phyloP scores from a whole-genome alignment of 64 coral and sea anemone genomes.

The Hydrozoanthus tunicans region DNA sequence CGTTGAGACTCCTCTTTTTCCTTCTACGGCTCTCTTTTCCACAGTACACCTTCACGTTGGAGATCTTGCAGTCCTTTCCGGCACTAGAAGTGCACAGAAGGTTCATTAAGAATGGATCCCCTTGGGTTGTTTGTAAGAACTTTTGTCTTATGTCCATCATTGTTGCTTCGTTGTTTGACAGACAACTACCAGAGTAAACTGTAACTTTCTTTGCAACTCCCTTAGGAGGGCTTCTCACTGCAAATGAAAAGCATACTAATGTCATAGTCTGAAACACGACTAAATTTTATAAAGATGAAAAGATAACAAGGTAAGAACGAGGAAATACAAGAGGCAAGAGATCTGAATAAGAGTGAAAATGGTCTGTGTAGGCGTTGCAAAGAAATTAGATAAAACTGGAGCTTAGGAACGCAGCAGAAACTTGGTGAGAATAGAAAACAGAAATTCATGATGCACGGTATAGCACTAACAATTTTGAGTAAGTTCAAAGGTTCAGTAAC shows the following conservation, averaged over 20 bases:
- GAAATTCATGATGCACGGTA: too few species aligned
- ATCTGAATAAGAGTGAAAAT: not conserved
- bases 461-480: too few species aligned
- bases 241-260: not conserved
- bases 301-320: not conserved
- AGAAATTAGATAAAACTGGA: too few species aligned
- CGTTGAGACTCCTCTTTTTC: not conserved
- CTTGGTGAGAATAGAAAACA: too few species aligned
- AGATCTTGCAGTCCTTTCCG: slow-evolving; percentile 40
- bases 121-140: slow-evolving; percentile 2
- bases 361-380: too few species aligned
- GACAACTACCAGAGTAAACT: slow-evolving; percentile 45
- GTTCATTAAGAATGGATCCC: slow-evolving; percentile 9
- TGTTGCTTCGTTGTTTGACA: slow-evolving; percentile 20
- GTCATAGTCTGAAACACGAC: too few species aligned
- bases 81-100: not conserved
- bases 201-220: slow-evolving; percentile 56
- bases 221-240: slow-evolving; percentile 27
- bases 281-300: too few species aligned
- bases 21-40: slow-evolving; percentile 37
- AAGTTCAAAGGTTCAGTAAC: too few species aligned
- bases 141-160: slow-evolving; percentile 42
- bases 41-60: slow-evolving; percentile 45
- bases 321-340: not conserved
- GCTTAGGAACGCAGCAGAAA: too few species aligned